Percentiles rank a stretch among this genome's conserved stretches.
Evolutionary conservation across 2,888 invertebrate species (phyloP).

Genomic region (Artemia sp.): DNA sequence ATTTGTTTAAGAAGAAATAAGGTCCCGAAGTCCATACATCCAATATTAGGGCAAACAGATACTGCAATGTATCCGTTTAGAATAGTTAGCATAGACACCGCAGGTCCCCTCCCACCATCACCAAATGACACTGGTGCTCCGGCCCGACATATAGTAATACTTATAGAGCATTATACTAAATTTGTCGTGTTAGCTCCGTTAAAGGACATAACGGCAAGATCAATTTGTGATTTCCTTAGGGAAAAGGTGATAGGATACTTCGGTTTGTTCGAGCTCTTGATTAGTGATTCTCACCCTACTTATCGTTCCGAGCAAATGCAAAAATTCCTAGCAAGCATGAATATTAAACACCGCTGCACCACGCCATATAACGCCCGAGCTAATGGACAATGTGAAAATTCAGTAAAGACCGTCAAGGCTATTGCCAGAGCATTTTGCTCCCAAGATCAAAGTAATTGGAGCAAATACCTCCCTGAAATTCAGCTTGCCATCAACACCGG

Average conservation of each 20-base stretch:
- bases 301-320: no score
- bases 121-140: no score
- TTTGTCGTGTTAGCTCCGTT: no score
- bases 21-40: neutral
- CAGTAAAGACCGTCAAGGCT: neutral
- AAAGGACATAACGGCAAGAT: neutral
- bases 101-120: neutral
- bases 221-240: neutral
- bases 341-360: neutral
- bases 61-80: neutral
- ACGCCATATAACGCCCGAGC: neutral
- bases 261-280: no score
- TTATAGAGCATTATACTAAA: no score
- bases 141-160: no score
- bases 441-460: neutral
- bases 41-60: neutral
- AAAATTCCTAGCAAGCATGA: neutral
- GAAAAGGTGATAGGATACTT: no score
- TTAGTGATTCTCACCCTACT: no score
- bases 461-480: neutral
- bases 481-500: neutral
- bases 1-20: neutral
- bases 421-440: neutral
- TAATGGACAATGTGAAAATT: constrained; percentile 4
- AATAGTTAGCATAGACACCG: neutral